Evolutionary conservation across 1,140 invertebrate genomes (phyloP).

Genomic region (Trichonephila clavata): DNA sequence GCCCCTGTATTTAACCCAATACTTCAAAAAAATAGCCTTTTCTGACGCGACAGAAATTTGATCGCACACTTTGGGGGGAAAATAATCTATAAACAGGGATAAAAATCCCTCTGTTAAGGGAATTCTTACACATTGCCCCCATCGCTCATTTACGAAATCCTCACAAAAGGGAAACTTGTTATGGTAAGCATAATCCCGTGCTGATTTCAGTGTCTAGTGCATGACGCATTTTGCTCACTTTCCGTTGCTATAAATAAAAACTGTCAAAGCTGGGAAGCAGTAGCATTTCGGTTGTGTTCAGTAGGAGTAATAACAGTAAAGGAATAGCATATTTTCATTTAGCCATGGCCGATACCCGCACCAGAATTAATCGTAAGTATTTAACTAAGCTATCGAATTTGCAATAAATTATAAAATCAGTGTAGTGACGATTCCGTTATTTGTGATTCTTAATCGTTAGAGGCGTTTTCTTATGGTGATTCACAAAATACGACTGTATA

Average conservation of each 20-base stretch:
- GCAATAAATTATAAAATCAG: no score
- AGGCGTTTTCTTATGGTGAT: no score
- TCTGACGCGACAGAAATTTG: no score
- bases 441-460: no score
- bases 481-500: no score
- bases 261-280: neutral
- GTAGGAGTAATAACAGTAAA: no score
- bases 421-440: no score
- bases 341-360: neutral
- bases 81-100: neutral
- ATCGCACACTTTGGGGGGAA: no score
- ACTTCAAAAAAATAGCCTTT: no score
- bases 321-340: neutral
- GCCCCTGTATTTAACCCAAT: no score
- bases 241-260: conserved; percentile 32
- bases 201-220: neutral
- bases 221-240: conserved; percentile 34
- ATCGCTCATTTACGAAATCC: neutral
- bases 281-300: no score
- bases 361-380: conserved; percentile 13
- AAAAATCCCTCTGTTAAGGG: neutral
- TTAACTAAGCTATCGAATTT: no score
- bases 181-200: neutral
- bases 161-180: neutral
- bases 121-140: neutral